Conservation (phyloP, 2,113 vertebrate species). For the Coregonus clupeaformis region DNA sequence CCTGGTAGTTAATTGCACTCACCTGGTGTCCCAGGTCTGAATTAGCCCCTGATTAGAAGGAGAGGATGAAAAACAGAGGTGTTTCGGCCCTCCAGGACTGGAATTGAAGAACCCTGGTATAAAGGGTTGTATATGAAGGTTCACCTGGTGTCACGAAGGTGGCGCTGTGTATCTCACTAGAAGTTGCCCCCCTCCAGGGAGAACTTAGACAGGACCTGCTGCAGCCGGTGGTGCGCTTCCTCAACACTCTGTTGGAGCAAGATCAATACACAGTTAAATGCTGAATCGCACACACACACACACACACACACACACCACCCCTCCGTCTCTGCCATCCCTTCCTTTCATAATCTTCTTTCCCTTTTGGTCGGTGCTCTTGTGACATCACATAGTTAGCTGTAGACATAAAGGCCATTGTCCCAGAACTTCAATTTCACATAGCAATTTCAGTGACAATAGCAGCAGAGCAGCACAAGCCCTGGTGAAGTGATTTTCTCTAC, state of each 20-base stretch:
- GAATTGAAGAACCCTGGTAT: too few relatives aligned
- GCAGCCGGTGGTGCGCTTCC: constrained; percentile 71
- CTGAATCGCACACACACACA: constrained; percentile 22
- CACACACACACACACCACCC: neutral
- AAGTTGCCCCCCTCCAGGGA: constrained; percentile 64
- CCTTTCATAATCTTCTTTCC: constrained; percentile 53
- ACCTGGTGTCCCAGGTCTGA: too few relatives aligned
- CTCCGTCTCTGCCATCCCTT: constrained; percentile 9
- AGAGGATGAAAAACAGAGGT: too few relatives aligned
- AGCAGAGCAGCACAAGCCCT: constrained; percentile 60
- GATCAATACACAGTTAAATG: constrained; percentile 55
- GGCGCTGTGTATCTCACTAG: constrained; percentile 56
- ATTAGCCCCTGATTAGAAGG: too few relatives aligned
- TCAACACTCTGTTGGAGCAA: constrained; percentile 66
- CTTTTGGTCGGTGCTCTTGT: constrained; percentile 45
- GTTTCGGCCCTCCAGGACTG: too few relatives aligned
- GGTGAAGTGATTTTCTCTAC: constrained; percentile 64
- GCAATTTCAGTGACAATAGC: constrained; percentile 55
- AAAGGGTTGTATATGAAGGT: neutral
- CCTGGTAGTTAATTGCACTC: too few relatives aligned
- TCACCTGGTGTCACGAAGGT: constrained; percentile 64
- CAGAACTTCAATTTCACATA: constrained; percentile 64
- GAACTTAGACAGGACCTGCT: constrained; percentile 68
- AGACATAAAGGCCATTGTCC: constrained; percentile 63
- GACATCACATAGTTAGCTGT: constrained; percentile 56